Percentiles rank a stretch among this genome's conserved stretches.
Conservation (phyloP, 2,113 vertebrate species). For the Podilymbus podiceps region DNA sequence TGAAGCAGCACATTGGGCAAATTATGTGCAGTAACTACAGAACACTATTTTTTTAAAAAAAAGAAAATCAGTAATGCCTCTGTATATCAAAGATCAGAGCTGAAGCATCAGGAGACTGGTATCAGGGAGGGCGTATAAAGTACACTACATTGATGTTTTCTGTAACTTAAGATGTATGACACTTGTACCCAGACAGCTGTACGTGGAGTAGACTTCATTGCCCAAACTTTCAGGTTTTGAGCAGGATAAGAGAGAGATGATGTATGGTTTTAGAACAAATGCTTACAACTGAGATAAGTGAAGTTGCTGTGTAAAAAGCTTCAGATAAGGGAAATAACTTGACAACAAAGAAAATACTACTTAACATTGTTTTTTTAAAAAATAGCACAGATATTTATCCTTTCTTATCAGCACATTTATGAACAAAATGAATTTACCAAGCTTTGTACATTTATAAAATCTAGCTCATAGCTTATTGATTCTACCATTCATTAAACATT, state of each 20-base stretch:
- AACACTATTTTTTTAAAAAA: neutral
- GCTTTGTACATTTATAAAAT: neutral
- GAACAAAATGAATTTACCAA: neutral
- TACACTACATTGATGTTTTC: neutral
- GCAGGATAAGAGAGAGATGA: neutral
- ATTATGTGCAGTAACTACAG: neutral
- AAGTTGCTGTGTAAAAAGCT: neutral
- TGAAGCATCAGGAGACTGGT: neutral
- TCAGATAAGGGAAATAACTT: neutral
- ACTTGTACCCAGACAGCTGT: neutral
- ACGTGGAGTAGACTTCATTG: neutral
- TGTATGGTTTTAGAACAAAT: neutral
- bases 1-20: neutral
- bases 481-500: conserved; percentile 1
- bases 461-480: neutral
- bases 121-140: neutral
- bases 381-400: neutral
- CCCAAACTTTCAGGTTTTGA: neutral
- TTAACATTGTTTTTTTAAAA: neutral
- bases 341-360: neutral
- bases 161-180: neutral
- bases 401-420: neutral
- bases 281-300: neutral
- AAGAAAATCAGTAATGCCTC: neutral
- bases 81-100: neutral